Evolutionary conservation across 2,797 vertebrate genomes (phyloP), one percentile per base, ranked within the genome.

Genomic region (Spea hammondii): DNA sequence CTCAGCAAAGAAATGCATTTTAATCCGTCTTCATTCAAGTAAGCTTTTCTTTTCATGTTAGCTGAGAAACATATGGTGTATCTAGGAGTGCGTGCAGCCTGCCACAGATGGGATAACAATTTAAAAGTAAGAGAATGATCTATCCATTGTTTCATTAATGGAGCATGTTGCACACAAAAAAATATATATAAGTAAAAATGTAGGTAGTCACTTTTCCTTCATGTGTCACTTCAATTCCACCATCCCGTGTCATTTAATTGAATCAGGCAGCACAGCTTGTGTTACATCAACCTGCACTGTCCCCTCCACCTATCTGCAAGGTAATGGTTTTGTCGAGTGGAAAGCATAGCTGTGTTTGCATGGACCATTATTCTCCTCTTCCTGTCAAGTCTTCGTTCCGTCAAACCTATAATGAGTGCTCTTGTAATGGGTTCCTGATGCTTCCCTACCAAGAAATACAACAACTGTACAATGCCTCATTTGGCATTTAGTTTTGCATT

Each of bases 291-390:
- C 54, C 54, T 68, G 69, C 62, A 60, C 65, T 54, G 54, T 32
- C 66, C 9, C 47, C 49, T 64, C 55, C 65, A 70, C 65, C 7
- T 64, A 50, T 69, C 62, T 12, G 48, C 65, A 54, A 44, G 12
- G 65, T 67, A 77, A 77, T 82, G 47, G 55, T 69, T 82, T 45
- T 69, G 65, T 51, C 54, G 65, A 72, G 55, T 17, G 60, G 13
- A 77, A 64, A 65, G 59, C 62, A 64, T 62, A 17, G 53, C 49
- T 73, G 44, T 64, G 65, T 65, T 76, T 73, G 74, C 74, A 77
- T 65, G 79, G 74, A 13, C 74, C 79, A 82, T 82, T 82, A 82
- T 82, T 77, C 70, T 49, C 55, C 54, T 59, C 17, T 49, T 46
- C 49, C 48, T 73, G 64, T 81, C 74, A 77, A 60, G 73, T 59